Evolutionary conservation across 2,888 invertebrate species (phyloP).

Genomic region (Diarsia dahlii): DNA sequence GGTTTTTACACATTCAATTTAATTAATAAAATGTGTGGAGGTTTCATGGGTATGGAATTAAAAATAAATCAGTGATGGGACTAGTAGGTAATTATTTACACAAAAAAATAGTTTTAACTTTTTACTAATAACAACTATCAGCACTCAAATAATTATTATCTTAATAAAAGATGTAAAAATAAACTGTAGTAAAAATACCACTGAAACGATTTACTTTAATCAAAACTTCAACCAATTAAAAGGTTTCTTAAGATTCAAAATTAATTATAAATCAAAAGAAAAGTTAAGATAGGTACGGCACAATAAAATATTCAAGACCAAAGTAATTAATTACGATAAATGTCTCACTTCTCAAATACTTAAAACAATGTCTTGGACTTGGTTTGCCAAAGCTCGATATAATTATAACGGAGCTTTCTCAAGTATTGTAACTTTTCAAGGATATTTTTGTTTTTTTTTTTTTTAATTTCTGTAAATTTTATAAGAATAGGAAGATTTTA

Average conservation of each 20-base stretch:
- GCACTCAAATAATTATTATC: not conserved
- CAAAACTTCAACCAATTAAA: conserved; percentile 8
- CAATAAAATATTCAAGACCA: conserved; percentile 14
- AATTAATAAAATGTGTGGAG: not conserved
- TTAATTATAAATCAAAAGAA: not conserved
- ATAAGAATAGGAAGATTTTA: not conserved
- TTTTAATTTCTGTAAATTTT: not conserved
- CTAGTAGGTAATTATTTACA: not conserved
- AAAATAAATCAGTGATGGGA: not conserved
- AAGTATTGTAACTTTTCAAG: not conserved
- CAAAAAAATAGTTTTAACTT: not conserved
- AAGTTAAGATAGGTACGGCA: no score
- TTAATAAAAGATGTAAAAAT: not conserved
- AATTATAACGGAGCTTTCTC: conserved; percentile 15
- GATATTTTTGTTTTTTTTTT: not conserved
- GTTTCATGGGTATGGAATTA: not conserved
- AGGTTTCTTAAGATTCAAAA: not conserved
- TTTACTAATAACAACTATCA: not conserved
- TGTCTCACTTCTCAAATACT: conserved; percentile 1
- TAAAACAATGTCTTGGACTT: conserved; percentile 22
- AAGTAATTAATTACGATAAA: conserved; percentile 30
- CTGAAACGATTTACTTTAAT: not conserved
- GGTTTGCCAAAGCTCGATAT: conserved; percentile 22
- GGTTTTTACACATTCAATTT: not conserved
- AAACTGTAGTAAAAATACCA: not conserved